A percentile compares a stretch with the other conserved stretches of the same genome.
These are phyloP conservation scores for Eristalis intricaria DNA, from an alignment of 2,888 invertebrate species.

Conservation along the genomic window DNA sequence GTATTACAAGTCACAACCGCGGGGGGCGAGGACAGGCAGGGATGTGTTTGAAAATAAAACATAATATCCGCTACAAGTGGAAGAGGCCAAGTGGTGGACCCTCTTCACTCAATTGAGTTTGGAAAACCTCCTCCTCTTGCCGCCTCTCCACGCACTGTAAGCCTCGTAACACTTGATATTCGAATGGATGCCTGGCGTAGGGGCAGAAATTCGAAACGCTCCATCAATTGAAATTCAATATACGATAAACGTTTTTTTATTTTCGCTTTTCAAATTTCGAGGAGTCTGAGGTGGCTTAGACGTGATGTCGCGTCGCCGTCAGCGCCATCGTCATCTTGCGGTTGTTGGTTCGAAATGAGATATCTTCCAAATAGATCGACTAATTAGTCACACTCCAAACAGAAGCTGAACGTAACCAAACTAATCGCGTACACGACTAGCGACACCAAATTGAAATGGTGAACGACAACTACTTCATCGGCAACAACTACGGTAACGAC, in stretches of 20 bases:
- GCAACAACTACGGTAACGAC: neutral
- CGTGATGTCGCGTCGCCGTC: neutral
- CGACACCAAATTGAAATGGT: conserved; percentile 53
- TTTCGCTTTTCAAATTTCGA: neutral
- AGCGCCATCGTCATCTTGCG: conserved; percentile 16
- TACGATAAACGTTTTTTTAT: conserved; percentile 23
- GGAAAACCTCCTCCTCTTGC: conserved; percentile 11
- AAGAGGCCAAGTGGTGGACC: conserved; percentile 53
- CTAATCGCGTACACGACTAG: conserved; percentile 62
- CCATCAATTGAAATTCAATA: conserved; percentile 41
- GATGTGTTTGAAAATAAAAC: conserved; percentile 50
- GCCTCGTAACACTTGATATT: neutral
- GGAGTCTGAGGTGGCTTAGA: neutral
- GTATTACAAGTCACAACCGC: neutral
- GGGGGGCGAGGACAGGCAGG: neutral
- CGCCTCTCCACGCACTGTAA: neutral
- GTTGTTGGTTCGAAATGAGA: conserved; percentile 34
- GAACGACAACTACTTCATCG: neutral
- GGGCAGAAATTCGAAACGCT: neutral
- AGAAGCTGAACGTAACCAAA: conserved; percentile 49
- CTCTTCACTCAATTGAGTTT: conserved; percentile 53
- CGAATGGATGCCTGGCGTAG: neutral
- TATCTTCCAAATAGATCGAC: conserved; percentile 42
- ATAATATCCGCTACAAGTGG: conserved; percentile 57
- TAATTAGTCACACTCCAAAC: conserved; percentile 49